Evolutionary conservation across 2,797 vertebrate species (phyloP), one percentile per base, ranked within the genome.

Genomic region (Thaleichthys pacificus): DNA sequence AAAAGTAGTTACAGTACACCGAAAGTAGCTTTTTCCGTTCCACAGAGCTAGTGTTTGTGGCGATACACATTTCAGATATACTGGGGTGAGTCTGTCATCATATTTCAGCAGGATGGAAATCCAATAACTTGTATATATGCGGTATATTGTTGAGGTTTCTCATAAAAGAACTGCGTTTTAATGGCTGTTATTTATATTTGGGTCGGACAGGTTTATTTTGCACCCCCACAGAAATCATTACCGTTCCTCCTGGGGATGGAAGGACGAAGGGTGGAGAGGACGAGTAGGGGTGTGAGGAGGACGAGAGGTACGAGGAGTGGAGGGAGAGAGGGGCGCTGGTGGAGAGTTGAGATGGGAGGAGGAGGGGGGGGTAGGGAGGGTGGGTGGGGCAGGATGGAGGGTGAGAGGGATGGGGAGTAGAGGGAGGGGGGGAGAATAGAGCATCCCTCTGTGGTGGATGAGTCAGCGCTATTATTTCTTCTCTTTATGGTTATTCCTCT

Each of bases 161-260:
- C 84, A 85, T 86, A 82, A 88, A 87, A 81, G 76, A 84, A 80
- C 87, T 81, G 77, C 47, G 73, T 82, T 88, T 84, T 90, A 90
- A 91, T 88, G 79, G 79, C 77, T 69, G 82, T 88, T 89, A 86
- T 90, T 89, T 89, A 89, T 89, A 89, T 89, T 83, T 84, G 69
- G 77, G 72, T 70, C 14, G 51, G 86, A 84, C 83, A 84, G 87
- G 82, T 89, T 91, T 89, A 89, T 86, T 89, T 80, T 67, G 70
- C 54, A 72, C 22, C 74, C 74, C 84, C 77, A 79, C 82, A 87
- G 80, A 89, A 90, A 89, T 90, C 87, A 88, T 92, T 91, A 89
- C 73, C 14, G 68, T 63, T 76, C 71, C 88, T 81, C 73, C 21
- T 15, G 22, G 51, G 67, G 56, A 38, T 4, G 60, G 60, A 56